A percentile compares a stretch with the other conserved stretches of the same genome.
These are phyloP conservation scores for Kryphioiulus occultus DNA, from an alignment of 2,888 invertebrate species.

Conservation along the genomic window DNA sequence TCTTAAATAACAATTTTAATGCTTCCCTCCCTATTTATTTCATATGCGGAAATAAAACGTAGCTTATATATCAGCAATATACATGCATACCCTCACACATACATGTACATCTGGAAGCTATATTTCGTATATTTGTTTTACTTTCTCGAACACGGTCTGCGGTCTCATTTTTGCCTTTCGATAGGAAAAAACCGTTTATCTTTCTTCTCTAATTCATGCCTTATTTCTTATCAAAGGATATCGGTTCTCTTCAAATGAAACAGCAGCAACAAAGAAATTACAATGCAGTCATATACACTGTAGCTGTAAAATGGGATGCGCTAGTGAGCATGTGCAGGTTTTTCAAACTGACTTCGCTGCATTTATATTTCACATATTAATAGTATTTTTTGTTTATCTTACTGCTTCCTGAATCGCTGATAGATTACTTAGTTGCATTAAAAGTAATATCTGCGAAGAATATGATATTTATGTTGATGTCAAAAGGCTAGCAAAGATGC, in stretches of 20 bases:
- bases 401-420: background rate
- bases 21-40: background rate
- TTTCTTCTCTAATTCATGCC: background rate
- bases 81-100: background rate
- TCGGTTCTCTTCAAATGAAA: background rate
- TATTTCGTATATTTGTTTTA: background rate
- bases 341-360: background rate
- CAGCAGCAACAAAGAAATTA: background rate
- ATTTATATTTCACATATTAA: background rate
- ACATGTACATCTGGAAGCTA: background rate
- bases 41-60: background rate
- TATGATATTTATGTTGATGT: background rate
- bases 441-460: background rate
- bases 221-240: background rate
- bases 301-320: too few relatives aligned
- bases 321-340: background rate
- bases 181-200: background rate
- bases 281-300: background rate
- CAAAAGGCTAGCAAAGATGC: background rate
- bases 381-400: background rate
- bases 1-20: slow-evolving; percentile 39
- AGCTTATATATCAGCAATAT: background rate
- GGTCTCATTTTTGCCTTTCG: background rate
- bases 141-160: background rate
- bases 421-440: background rate